Conservation (phyloP, 1,140 invertebrate genomes). For the Ceratitis capitata region DNA sequence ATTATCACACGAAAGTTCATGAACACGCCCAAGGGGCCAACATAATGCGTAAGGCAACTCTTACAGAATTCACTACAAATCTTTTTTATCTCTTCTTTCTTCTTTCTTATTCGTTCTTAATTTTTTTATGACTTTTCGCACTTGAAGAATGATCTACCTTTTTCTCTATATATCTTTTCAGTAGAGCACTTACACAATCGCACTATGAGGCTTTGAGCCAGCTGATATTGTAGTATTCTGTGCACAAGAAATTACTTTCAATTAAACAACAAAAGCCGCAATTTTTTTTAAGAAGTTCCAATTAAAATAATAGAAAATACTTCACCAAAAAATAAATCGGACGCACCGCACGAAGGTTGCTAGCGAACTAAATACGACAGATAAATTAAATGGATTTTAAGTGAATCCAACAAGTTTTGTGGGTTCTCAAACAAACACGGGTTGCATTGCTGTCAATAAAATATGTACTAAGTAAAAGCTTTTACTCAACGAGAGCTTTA, state of each 20-base stretch:
- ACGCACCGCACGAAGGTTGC: not conserved
- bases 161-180: not conserved
- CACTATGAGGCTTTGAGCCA: not conserved
- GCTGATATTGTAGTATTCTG: not conserved
- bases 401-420: slow-evolving; percentile 6
- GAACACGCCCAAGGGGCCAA: too few species aligned
- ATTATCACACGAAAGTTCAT: too few species aligned
- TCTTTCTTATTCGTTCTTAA: not conserved
- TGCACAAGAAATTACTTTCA: slow-evolving; percentile 37
- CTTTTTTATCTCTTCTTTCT: slow-evolving; percentile 22
- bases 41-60: too few species aligned
- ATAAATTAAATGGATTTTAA: not conserved
- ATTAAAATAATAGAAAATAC: not conserved
- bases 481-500: not conserved
- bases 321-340: not conserved
- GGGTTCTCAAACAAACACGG: not conserved
- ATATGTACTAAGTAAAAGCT: not conserved
- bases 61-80: too few species aligned
- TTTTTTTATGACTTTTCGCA: too few species aligned
- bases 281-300: not conserved
- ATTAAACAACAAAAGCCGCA: slow-evolving; percentile 35
- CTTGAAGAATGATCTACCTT: not conserved
- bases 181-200: not conserved
- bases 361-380: not conserved
- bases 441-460: not conserved